Evolutionary conservation across 1,140 invertebrate species (phyloP).

Genomic region (Alviniconcha marisindica): DNA sequence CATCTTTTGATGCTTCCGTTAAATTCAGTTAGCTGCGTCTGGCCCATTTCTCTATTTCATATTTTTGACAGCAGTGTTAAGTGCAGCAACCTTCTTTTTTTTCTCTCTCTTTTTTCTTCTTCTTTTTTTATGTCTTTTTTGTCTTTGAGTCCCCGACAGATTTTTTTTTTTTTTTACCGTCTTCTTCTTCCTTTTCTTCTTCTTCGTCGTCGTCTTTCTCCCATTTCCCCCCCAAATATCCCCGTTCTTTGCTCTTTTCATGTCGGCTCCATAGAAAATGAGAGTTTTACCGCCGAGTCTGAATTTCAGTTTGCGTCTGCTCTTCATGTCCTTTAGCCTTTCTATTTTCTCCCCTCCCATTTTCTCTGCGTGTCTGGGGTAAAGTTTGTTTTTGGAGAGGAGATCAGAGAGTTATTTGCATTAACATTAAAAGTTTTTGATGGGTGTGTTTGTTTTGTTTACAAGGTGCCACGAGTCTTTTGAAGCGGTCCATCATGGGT

Average conservation of each 20-base stretch:
- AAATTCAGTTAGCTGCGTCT: conserved; percentile 40
- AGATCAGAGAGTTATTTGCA: conserved; percentile 37
- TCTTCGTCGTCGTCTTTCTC: background rate
- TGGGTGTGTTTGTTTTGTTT: conserved; percentile 38
- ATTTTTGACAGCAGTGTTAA: conserved; percentile 40
- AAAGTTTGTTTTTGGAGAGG: conserved; percentile 28
- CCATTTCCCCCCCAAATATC: too few species aligned
- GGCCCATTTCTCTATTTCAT: conserved; percentile 37
- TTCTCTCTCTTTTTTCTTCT: background rate
- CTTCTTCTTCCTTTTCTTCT: background rate
- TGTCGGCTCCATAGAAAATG: conserved; percentile 2
- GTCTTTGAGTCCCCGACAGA: too few species aligned
- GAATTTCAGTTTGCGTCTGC: conserved; percentile 26
- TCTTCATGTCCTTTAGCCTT: background rate
- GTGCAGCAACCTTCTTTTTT: conserved; percentile 12
- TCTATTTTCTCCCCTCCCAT: background rate
- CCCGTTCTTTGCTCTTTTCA: conserved; percentile 5
- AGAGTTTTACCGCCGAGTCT: background rate
- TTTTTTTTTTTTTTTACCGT: background rate
- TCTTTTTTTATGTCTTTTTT: background rate
- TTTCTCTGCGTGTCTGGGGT: background rate
- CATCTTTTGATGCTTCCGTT: conserved; percentile 42
- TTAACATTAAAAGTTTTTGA: conserved; percentile 36
- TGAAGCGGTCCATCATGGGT: background rate
- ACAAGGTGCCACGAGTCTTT: conserved; percentile 14